Base-by-base conservation (phyloP, 2,797 vertebrate species). In the Enteromius radiatus region DNA sequence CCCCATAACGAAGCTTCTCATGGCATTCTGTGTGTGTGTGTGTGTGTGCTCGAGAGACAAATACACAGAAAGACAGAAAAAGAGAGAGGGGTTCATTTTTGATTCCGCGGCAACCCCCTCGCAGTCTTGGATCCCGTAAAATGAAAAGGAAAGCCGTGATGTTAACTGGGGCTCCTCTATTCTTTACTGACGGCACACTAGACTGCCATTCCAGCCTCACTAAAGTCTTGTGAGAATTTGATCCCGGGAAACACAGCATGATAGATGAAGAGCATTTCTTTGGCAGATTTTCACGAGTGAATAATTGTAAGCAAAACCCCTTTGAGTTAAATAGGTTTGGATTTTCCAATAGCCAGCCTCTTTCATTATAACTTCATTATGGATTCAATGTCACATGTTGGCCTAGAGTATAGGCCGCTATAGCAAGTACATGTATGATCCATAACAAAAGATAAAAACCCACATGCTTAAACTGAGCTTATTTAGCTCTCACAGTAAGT, bases 211-310 rank as follows among this genome's bases (percentile, higher is more conserved):
- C 80, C 86, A 83, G 80, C 28, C 69, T 78, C 64, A 69, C 74
- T 85, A 69, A 85, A 74, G 80, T 86, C 82, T 86, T 84, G 86
- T 86, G 84, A 89, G 89, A 90, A 91, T 90, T 77, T 65, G 49
- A 83, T 81, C 76, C 76, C 75, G 33, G 84, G 80, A 81, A 87
- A 89, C 69, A 49, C 56, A 73, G 83, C 31, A 79, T 86, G 87
- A 91, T 82, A 87, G 81, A 70, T 83, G 85, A 61, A 88, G 12
- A 82, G 23, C 59, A 84, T 84, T 85, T 89, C 88, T 89, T 64
- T 84, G 71, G 76, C 63, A 74, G 64, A 80, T 85, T 88, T 86
- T 84, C 82, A 82, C 79, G 81, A 82, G 63, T 67, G 84, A 88
- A 85, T 89, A 88, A 80, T 85, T 88, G 65, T 80, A 82, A 85